A percentile compares a stretch with the other conserved stretches of the same genome.
phyloP scores from a whole-genome alignment of 1,140 invertebrate genomes.

The Trichomalopsis sarcophagae region DNA sequence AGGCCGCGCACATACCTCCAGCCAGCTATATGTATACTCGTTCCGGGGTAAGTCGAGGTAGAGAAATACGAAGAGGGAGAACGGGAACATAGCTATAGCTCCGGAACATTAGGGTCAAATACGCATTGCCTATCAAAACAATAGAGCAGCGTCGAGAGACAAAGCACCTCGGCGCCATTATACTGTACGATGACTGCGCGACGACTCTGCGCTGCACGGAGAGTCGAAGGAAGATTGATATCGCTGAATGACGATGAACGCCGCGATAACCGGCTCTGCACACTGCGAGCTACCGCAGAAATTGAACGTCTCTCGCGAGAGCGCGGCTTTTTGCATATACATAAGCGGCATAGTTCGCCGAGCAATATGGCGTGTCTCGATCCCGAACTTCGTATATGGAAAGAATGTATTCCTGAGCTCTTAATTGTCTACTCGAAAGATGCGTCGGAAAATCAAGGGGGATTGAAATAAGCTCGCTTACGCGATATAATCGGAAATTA shows the following conservation, averaged over 20 bases:
- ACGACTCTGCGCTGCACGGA: not conserved
- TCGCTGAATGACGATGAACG: constrained; percentile 5
- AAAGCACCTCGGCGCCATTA: not conserved
- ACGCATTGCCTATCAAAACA: constrained; percentile 1
- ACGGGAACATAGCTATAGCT: not conserved
- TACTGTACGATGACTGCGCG: not conserved
- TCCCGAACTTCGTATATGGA: too few relatives aligned
- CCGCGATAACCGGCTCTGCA: not conserved
- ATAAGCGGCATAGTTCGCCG: too few relatives aligned
- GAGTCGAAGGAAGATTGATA: constrained; percentile 16
- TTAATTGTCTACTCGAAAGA: too few relatives aligned
- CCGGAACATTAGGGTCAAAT: constrained; percentile 6
- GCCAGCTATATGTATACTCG: not conserved
- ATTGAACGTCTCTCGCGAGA: not conserved
- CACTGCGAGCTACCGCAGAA: not conserved
- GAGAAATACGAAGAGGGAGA: constrained; percentile 5
- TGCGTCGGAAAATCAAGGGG: too few relatives aligned
- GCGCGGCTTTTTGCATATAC: too few relatives aligned
- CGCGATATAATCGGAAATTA: too few relatives aligned
- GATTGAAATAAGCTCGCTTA: too few relatives aligned
- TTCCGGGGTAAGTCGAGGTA: not conserved
- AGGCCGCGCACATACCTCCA: not conserved
- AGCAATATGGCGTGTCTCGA: too few relatives aligned
- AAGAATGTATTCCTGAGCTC: too few relatives aligned
- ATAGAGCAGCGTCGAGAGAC: not conserved